Percentiles rank a stretch among this genome's conserved stretches.
Evolutionary conservation across 1,140 invertebrate genomes (phyloP).

Genomic region (Calephelis virginiensis): DNA sequence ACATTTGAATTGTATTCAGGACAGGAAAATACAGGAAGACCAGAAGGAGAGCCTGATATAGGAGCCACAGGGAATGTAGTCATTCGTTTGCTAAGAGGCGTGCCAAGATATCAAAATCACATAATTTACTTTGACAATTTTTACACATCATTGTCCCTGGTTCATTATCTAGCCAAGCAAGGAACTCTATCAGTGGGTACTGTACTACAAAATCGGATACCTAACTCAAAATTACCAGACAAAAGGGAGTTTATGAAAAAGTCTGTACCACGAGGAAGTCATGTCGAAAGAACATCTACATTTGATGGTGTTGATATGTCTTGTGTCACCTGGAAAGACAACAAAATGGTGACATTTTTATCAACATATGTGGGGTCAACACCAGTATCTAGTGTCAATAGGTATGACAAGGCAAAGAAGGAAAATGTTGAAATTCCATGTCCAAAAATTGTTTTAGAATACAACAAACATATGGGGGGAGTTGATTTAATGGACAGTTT

Average conservation of each 20-base stretch:
- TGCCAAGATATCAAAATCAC: constrained; percentile 42
- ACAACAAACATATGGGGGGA: constrained; percentile 52
- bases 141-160: constrained; percentile 44
- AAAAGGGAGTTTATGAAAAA: constrained; percentile 48
- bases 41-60: constrained; percentile 43
- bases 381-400: constrained; percentile 31
- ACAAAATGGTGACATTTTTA: constrained; percentile 34
- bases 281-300: constrained; percentile 39
- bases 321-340: constrained; percentile 41
- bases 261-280: constrained; percentile 43
- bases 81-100: constrained; percentile 35
- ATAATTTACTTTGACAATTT: constrained; percentile 49
- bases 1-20: constrained; percentile 42
- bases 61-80: constrained; percentile 42
- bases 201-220: constrained; percentile 42
- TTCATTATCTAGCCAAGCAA: constrained; percentile 39
- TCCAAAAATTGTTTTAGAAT: constrained; percentile 40
- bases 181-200: constrained; percentile 42
- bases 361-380: constrained; percentile 34
- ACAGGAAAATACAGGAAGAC: constrained; percentile 30
- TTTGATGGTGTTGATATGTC: constrained; percentile 42
- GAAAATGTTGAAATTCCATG: constrained; percentile 38
- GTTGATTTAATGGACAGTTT: constrained; percentile 62
- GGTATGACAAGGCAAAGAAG: constrained; percentile 37
- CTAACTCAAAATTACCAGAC: constrained; percentile 42